Percentiles rank a stretch among this genome's conserved stretches.
phyloP scores from a whole-genome alignment of 2,113 vertebrate species.

The Colinus virginianus region DNA sequence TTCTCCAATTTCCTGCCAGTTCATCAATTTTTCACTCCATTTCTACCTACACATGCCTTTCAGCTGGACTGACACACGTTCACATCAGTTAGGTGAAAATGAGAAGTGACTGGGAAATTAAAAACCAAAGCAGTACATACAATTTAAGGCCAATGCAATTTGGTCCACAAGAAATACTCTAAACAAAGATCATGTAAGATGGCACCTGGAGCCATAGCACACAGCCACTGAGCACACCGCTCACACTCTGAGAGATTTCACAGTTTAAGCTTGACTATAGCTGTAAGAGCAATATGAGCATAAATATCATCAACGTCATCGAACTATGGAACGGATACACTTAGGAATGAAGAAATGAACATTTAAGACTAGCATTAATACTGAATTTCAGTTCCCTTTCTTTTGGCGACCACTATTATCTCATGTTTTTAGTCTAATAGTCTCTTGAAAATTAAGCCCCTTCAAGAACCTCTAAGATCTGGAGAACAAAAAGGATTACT shows the following conservation, averaged over 20 bases:
- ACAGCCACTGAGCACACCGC: background rate
- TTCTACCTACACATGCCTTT: background rate
- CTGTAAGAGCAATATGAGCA: background rate
- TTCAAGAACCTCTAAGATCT: background rate
- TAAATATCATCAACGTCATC: background rate
- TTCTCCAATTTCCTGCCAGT: background rate
- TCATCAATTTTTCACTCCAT: background rate
- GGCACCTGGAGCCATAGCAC: background rate
- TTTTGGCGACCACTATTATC: background rate
- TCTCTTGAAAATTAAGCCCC: background rate
- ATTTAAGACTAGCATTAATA: background rate
- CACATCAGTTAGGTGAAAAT: background rate
- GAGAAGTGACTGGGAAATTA: background rate
- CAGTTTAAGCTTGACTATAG: background rate
- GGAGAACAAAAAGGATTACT: background rate
- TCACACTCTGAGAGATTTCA: background rate
- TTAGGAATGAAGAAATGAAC: background rate
- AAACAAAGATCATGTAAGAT: background rate
- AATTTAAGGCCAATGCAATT: accelerated
- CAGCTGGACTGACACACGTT: background rate
- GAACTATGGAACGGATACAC: background rate
- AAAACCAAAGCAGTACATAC: background rate
- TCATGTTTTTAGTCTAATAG: background rate
- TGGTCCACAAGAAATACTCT: background rate
- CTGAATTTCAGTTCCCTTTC: background rate